Evolutionary conservation across 2,888 invertebrate genomes (phyloP).

Genomic region (Cenopis cana): DNA sequence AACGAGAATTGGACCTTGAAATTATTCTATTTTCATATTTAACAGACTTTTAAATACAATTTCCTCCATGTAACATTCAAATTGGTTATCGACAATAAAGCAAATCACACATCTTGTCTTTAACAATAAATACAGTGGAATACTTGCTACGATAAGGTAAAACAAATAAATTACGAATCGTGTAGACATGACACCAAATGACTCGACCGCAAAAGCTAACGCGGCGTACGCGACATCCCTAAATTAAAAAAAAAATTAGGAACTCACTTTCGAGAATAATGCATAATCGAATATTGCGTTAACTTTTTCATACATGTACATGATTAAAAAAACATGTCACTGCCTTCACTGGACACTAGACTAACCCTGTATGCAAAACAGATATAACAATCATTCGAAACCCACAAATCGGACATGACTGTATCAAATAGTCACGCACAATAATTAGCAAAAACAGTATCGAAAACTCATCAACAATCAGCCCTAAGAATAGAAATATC

Average conservation of each 20-base stretch:
- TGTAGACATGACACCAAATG: constrained; percentile 72
- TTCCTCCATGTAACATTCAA: constrained; percentile 74
- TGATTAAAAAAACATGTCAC: constrained; percentile 33
- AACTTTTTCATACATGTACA: constrained; percentile 18
- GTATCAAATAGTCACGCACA: constrained; percentile 33
- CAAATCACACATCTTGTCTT: constrained; percentile 68
- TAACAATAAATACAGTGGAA: constrained; percentile 81
- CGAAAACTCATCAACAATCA: constrained; percentile 30
- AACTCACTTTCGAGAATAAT: constrained; percentile 58
- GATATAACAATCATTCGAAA: constrained; percentile 21
- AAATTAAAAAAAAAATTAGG: constrained; percentile 57
- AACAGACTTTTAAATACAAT: constrained; percentile 84
- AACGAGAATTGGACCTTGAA: constrained; percentile 60
- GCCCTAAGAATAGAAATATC: constrained; percentile 35
- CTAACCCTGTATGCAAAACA: constrained; percentile 56
- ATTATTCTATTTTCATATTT: constrained; percentile 72
- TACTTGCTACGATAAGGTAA: constrained; percentile 64
- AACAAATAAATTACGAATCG: constrained; percentile 66
- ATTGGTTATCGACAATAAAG: constrained; percentile 68
- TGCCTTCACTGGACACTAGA: constrained; percentile 35
- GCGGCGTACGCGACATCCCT: constrained; percentile 64
- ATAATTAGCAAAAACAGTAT: constrained; percentile 31
- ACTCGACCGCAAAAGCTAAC: constrained; percentile 66
- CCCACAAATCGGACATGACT: constrained; percentile 15
- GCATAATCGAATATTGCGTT: constrained; percentile 29